phyloP scores from a whole-genome alignment of 2,113 vertebrate species.

The Phalacrocorax brasilianus region DNA sequence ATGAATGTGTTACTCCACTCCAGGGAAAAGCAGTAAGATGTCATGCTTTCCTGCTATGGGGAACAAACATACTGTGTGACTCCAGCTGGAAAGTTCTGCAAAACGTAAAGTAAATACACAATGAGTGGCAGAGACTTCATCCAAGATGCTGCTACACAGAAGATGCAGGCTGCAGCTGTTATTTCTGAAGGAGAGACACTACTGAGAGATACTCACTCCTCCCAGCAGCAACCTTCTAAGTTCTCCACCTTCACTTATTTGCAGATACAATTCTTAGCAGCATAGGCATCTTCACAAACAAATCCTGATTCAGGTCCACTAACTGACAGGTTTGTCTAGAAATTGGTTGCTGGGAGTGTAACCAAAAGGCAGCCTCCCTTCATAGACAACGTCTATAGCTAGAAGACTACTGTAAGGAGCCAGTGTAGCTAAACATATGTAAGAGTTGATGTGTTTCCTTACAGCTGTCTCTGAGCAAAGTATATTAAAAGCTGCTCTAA shows the following conservation, averaged over 20 bases:
- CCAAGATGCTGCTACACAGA: not conserved
- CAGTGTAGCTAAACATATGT: not conserved
- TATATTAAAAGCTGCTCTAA: not conserved
- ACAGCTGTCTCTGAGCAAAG: not conserved
- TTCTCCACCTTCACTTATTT: not conserved
- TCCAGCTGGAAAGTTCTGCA: constrained; percentile 19
- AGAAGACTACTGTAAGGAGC: not conserved
- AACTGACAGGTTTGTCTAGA: not conserved
- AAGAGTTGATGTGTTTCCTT: not conserved
- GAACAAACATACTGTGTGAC: not conserved
- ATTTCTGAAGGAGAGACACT: not conserved
- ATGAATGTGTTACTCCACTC: constrained; percentile 46
- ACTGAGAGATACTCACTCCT: constrained; percentile 9
- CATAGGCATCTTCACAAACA: not conserved
- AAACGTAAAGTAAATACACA: not conserved
- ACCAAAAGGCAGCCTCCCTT: not conserved
- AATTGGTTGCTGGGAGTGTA: not conserved
- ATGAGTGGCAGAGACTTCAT: constrained; percentile 3
- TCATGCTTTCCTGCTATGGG: not conserved
- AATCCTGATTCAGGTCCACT: not conserved
- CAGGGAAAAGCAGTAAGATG: constrained; percentile 41
- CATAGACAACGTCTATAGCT: not conserved
- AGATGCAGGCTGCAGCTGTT: not conserved
- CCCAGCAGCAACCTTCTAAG: not conserved
- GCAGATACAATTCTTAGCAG: not conserved